Conservation (phyloP, 2,888 invertebrate genomes). For the Macrophya alboannulata region DNA sequence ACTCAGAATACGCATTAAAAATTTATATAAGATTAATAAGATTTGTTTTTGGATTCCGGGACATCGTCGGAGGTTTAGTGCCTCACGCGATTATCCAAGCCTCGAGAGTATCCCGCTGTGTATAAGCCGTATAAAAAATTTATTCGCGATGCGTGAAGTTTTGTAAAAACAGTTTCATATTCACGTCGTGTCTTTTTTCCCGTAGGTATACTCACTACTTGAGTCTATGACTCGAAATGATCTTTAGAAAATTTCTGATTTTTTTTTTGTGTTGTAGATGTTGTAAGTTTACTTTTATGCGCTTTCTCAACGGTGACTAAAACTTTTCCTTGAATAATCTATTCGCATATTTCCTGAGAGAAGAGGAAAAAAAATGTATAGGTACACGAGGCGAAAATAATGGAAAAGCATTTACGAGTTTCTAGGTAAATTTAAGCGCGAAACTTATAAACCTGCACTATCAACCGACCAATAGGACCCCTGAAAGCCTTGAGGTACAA, state of each 20-base stretch:
- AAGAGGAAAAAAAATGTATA: neutral
- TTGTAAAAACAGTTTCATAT: conserved; percentile 1
- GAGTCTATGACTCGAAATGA: conserved; percentile 8
- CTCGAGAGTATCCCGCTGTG: neutral
- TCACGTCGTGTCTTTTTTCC: neutral
- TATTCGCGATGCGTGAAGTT: conserved; percentile 21
- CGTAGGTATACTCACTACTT: neutral
- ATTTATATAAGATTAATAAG: neutral
- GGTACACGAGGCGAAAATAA: neutral
- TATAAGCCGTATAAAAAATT: conserved; percentile 18
- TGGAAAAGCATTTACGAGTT: neutral
- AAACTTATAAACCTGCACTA: conserved; percentile 29
- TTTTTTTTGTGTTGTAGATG: neutral
- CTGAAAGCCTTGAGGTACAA: conserved; percentile 6
- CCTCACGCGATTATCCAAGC: neutral
- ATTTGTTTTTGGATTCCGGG: neutral
- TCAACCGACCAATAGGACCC: neutral
- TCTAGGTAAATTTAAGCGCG: conserved; percentile 18
- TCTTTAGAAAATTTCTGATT: neutral
- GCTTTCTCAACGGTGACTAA: neutral
- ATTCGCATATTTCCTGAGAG: neutral
- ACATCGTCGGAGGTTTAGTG: neutral
- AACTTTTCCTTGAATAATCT: conserved; percentile 1
- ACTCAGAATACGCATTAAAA: neutral
- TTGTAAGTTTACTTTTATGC: neutral